These are phyloP conservation scores for Euproctis similis DNA, from an alignment of 2,888 invertebrate genomes.

Conservation along the genomic window DNA sequence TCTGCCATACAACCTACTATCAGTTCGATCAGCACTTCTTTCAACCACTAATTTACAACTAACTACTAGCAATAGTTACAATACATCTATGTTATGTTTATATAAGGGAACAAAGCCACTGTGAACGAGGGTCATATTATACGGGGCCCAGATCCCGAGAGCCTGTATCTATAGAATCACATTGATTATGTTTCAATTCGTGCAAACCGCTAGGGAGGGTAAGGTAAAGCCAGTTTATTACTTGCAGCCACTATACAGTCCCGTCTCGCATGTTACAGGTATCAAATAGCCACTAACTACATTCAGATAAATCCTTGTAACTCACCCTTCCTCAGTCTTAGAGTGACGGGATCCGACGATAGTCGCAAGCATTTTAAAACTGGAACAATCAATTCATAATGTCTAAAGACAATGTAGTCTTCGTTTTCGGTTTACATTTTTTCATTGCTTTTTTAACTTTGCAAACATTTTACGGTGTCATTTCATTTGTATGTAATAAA, in stretches of 20 bases:
- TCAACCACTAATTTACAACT: no score
- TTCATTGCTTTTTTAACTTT: no score
- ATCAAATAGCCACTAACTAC: slow-evolving; percentile 23
- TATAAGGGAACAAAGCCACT: slow-evolving; percentile 47
- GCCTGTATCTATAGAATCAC: slow-evolving; percentile 55
- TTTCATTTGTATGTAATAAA: no score
- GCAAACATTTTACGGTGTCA: no score
- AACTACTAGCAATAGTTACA: slow-evolving; percentile 12
- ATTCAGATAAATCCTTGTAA: slow-evolving; percentile 26
- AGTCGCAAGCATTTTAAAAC: slow-evolving; percentile 95
- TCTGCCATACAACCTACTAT: slow-evolving; percentile 73
- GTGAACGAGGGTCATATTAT: slow-evolving; percentile 41
- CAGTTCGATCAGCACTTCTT: slow-evolving; percentile 18
- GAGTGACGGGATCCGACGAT: slow-evolving; percentile 91
- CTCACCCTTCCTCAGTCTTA: slow-evolving; percentile 94
- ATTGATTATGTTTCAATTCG: slow-evolving; percentile 50
- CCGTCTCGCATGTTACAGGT: slow-evolving; percentile 33
- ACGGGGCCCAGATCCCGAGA: slow-evolving; percentile 45
- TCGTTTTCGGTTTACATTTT: no score
- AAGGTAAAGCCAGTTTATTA: slow-evolving; percentile 53
- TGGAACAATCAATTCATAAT: slow-evolving; percentile 73
- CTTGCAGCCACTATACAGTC: slow-evolving; percentile 35
- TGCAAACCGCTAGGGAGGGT: slow-evolving; percentile 47
- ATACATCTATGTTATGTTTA: slow-evolving; percentile 35
- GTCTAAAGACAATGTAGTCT: slow-evolving; percentile 6